phyloP scores from a whole-genome alignment of 2,888 invertebrate species.

The Syrista parreyssii region DNA sequence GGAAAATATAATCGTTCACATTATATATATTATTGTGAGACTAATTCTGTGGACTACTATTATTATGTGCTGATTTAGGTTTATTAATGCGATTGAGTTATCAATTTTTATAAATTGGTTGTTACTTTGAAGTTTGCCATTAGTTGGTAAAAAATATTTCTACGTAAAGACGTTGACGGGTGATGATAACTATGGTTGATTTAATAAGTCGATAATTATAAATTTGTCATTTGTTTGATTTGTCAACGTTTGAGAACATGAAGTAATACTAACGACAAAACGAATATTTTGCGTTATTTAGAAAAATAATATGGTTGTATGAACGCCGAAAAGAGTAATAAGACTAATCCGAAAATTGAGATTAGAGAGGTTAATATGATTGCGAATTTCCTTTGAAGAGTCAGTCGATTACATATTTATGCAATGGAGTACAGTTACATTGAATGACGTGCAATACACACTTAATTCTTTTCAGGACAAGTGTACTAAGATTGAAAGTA shows the following conservation, averaged over 20 bases:
- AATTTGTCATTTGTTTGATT: too few relatives aligned
- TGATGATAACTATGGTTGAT: background rate
- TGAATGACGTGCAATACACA: too few relatives aligned
- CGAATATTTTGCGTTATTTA: too few relatives aligned
- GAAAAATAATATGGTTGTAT: too few relatives aligned
- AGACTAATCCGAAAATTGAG: background rate
- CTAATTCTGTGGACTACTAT: background rate
- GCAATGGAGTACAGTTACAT: too few relatives aligned
- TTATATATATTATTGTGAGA: background rate
- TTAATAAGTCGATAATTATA: background rate
- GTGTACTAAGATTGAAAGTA: too few relatives aligned
- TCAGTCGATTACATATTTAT: too few relatives aligned
- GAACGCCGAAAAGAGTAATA: background rate
- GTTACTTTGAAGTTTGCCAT: background rate
- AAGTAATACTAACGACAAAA: too few relatives aligned
- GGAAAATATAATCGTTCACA: background rate
- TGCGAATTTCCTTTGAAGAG: too few relatives aligned
- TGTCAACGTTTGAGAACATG: too few relatives aligned
- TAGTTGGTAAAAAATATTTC: background rate
- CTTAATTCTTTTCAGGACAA: too few relatives aligned
- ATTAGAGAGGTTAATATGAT: too few relatives aligned
- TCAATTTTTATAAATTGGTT: background rate
- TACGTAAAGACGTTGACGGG: background rate
- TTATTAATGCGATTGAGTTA: background rate
- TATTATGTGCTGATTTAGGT: background rate